These are phyloP conservation scores for Zhuqinia jingwanae DNA, from an alignment of 2,888 invertebrate species.

Conservation along the genomic window DNA sequence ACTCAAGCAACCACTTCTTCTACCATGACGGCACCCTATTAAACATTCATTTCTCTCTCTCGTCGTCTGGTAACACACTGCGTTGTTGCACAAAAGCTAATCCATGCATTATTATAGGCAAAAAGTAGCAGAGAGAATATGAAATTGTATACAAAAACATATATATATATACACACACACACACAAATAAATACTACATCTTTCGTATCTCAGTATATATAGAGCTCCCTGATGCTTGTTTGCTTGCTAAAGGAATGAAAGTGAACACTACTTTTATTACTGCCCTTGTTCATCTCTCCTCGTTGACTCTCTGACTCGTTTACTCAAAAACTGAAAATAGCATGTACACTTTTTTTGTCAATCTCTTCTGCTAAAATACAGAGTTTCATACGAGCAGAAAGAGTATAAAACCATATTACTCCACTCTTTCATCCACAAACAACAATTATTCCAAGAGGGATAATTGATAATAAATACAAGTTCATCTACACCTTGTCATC, in stretches of 20 bases:
- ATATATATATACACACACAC: not conserved
- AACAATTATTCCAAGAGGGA: slow-evolving; percentile 1
- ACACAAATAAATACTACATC: not conserved
- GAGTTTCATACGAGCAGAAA: not conserved
- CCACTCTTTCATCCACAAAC: not conserved
- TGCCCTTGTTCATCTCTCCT: slow-evolving; percentile 31
- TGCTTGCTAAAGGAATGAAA: slow-evolving; percentile 10
- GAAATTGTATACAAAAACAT: not conserved
- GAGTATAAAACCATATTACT: not conserved
- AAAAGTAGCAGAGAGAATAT: not conserved
- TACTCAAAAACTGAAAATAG: slow-evolving; percentile 18
- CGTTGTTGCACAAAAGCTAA: slow-evolving; percentile 20
- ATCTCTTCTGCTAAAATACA: not conserved
- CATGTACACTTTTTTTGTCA: slow-evolving; percentile 47
- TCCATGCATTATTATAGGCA: not conserved
- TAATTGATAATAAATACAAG: not conserved
- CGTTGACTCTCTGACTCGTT: not conserved
- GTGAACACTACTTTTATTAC: slow-evolving; percentile 16
- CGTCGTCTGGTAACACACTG: not conserved
- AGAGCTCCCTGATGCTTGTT: not conserved
- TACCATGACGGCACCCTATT: not conserved
- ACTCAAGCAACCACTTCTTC: not conserved
- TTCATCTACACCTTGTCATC: not conserved
- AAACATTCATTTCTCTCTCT: slow-evolving; percentile 5
- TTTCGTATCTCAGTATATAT: not conserved